Evolutionary conservation across 2,888 invertebrate genomes (phyloP).

Genomic region (Ptilodon capucinus): DNA sequence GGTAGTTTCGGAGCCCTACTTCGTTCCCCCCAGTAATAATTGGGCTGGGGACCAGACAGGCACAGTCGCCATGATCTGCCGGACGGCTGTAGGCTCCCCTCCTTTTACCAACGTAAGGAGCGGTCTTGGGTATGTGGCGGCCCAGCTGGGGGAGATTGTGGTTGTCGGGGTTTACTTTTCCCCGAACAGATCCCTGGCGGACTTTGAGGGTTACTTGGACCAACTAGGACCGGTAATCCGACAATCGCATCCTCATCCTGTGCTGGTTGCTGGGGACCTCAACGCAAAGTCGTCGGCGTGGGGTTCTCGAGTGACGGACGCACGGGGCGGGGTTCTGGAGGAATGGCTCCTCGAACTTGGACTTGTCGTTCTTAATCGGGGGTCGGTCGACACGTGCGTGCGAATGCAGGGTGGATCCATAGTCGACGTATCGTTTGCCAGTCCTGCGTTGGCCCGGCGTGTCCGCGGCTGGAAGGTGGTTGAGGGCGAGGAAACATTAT

Average conservation of each 20-base stretch:
- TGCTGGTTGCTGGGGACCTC: slow-evolving; percentile 4
- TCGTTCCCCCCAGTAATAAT: not conserved
- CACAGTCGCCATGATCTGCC: not conserved
- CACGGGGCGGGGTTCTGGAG: not conserved
- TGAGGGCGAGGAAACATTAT: not conserved
- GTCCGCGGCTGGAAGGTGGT: not conserved
- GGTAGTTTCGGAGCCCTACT: slow-evolving; percentile 4
- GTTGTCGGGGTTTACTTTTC: slow-evolving; percentile 15
- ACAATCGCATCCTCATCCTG: not conserved
- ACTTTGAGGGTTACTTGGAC: slow-evolving; percentile 16
- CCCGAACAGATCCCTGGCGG: slow-evolving; percentile 15
- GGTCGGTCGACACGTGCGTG: slow-evolving; percentile 2
- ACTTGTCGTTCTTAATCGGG: not conserved
- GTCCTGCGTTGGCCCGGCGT: not conserved
- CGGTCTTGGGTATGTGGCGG: slow-evolving; percentile 11
- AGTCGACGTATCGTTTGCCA: not conserved
- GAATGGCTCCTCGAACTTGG: not conserved
- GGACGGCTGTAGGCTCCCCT: not conserved
- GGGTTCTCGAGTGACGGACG: slow-evolving; percentile 1
- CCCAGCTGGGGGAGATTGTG: not conserved
- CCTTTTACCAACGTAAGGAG: not conserved
- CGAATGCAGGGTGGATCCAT: slow-evolving; percentile 2
- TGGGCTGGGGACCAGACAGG: not conserved
- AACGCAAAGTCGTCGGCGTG: slow-evolving; percentile 3
- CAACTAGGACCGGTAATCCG: slow-evolving; percentile 6